Conservation (phyloP, 2,113 vertebrate genomes). For the Serilophus lunatus region DNA sequence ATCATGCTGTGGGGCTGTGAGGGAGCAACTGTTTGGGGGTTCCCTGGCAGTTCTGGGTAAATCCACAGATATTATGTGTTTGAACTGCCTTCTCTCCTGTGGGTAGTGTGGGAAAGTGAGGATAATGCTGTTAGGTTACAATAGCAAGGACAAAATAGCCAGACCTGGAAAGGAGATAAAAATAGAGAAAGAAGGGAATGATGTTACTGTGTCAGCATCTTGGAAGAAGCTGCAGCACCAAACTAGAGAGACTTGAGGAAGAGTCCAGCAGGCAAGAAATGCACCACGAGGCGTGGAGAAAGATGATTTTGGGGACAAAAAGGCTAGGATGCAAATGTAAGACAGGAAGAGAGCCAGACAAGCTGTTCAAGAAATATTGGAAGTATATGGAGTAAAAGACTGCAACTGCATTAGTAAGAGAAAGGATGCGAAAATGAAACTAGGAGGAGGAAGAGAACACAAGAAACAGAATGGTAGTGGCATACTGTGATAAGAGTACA, state of each 20-base stretch:
- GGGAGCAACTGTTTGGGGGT: neutral
- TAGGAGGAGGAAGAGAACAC: neutral
- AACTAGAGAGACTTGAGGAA: neutral
- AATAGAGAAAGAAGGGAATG: neutral
- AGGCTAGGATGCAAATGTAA: neutral
- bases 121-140: neutral
- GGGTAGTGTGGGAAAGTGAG: neutral
- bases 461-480: neutral
- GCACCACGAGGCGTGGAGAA: accelerated
- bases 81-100: neutral
- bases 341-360: neutral
- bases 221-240: neutral
- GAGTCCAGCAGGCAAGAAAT: neutral
- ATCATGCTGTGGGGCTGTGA: neutral
- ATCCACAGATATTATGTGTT: neutral
- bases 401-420: neutral
- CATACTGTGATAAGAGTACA: neutral
- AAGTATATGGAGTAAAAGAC: neutral
- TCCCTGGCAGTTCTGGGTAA: neutral
- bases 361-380: neutral
- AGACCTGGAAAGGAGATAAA: neutral
- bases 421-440: neutral
- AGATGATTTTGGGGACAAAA: neutral
- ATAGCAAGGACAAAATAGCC: neutral
- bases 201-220: neutral